phyloP scores from a whole-genome alignment of 2,797 vertebrate genomes.

The Calcarius lapponicus region DNA sequence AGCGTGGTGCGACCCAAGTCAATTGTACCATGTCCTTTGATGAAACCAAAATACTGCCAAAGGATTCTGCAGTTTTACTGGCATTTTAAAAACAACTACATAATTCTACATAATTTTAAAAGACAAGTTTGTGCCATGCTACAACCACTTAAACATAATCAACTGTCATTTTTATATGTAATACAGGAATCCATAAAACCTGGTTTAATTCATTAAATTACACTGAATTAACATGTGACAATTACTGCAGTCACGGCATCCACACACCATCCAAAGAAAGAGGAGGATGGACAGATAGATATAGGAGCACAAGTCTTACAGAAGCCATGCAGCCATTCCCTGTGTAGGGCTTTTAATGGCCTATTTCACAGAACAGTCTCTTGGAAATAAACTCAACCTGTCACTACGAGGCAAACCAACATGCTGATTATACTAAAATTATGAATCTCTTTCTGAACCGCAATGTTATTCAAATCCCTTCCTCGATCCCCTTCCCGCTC shows the following conservation, averaged over 20 bases:
- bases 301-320: not conserved
- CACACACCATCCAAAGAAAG: not conserved
- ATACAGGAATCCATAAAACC: not conserved
- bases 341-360: not conserved
- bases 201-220: not conserved
- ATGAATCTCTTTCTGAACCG: slow-evolving; percentile 18
- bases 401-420: slow-evolving; percentile 42
- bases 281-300: not conserved
- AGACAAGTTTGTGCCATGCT: not conserved
- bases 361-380: slow-evolving; percentile 53
- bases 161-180: not conserved
- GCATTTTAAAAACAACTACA: not conserved
- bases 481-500: slow-evolving; percentile 9
- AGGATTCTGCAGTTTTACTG: not conserved
- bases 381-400: slow-evolving; percentile 49
- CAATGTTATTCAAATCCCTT: slow-evolving; percentile 35
- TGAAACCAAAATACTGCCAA: not conserved
- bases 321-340: not conserved
- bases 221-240: not conserved
- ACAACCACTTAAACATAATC: not conserved
- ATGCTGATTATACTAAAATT: slow-evolving; percentile 42
- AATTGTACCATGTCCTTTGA: not conserved
- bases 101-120: not conserved
- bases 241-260: not conserved
- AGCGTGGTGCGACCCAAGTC: not conserved